Base-by-base conservation (phyloP, 2,797 vertebrate genomes). In the Rhinella marina region DNA sequence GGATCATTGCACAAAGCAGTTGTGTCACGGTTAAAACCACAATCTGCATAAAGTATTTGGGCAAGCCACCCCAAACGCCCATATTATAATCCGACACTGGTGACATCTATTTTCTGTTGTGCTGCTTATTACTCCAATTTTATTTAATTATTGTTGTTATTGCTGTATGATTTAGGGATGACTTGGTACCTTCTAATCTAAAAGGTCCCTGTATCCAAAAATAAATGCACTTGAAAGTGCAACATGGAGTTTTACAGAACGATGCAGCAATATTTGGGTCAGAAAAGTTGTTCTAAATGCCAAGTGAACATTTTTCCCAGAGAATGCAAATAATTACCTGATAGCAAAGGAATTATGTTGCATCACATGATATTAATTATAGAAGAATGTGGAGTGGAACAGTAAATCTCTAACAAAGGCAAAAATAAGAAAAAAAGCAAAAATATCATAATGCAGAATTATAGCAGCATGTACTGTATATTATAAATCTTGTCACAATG, bases 321-420 rank as follows among this genome's bases (percentile, higher is more conserved):
- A 59, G 59, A n/a, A 21, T 66, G 14, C 27, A n/a, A 66, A 48
- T 23, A 52, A 61, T 66, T 85, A 85, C 73, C 61, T 78, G 62
- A 86, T 25, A 27, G 79, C 29, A 61, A 81, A 19, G 11, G 56
- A 59, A 87, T 73, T 81, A 86, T n/a, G 21, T 29, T 61, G 50
- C 32, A 61, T 81, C 78, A 87, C 81, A 79, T 87, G 79, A 59
- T 54, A 86, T 59, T 48, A 68, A 86, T 73, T 87, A 61, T 19
- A 29, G 54, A 73, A 62, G 77, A 57, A 79, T 68, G 57, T 61
- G 23, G 27, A 52, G n/a, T 10, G 12, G 84, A 81, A 57, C 66
- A 59, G 56, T 57, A 72, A 59, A 81, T 86, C 83, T 85, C 29
- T 32, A 68, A 81, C 11, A 81, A 78, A 81, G 29, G 52, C 11